Evolutionary conservation across 2,797 vertebrate species (phyloP).

Genomic region (Enteromius viviparus): DNA sequence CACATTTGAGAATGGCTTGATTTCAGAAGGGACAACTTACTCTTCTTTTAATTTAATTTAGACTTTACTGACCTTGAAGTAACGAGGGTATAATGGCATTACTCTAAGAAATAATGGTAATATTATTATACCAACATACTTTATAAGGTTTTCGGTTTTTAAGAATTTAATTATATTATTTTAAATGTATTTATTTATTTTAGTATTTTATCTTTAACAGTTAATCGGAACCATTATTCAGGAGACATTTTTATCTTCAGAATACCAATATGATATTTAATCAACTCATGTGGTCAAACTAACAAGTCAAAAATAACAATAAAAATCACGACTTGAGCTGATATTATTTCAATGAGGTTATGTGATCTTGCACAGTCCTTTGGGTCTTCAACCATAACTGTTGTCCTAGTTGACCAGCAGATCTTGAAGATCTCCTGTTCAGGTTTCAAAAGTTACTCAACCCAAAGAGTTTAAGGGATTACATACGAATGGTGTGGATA

Average conservation of each 20-base stretch:
- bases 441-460: conserved; percentile 48
- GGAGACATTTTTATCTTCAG: background rate
- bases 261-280: background rate
- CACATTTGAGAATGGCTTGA: no score
- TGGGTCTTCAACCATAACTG: background rate
- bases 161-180: background rate
- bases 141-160: background rate
- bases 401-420: conserved; percentile 8
- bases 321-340: background rate
- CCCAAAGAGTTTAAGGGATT: conserved; percentile 51
- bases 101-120: background rate
- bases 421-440: conserved; percentile 29
- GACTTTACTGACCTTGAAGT: no score
- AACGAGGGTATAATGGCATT: no score
- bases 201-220: background rate
- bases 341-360: background rate
- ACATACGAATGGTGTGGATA: conserved; percentile 44
- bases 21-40: no score
- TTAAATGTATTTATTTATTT: no score
- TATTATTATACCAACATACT: background rate
- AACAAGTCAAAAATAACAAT: background rate
- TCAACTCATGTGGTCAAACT: background rate
- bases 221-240: background rate
- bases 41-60: no score
- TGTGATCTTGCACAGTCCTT: background rate